Percentiles rank a stretch among this genome's conserved stretches.
These are phyloP conservation scores for Eremobia ochroleuca DNA, from an alignment of 2,888 invertebrate species.

Conservation along the genomic window DNA sequence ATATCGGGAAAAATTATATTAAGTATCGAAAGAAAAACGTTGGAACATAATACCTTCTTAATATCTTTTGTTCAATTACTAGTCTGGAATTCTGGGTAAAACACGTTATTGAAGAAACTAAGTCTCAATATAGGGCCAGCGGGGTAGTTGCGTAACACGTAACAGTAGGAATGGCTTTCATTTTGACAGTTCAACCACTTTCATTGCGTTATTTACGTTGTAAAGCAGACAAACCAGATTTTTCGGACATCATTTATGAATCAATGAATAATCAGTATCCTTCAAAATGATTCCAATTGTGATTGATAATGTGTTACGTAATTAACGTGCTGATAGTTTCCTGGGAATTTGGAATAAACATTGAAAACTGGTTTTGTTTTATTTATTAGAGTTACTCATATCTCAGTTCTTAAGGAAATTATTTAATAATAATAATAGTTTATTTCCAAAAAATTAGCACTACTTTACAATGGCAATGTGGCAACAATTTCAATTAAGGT, in stretches of 20 bases:
- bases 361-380: conserved; percentile 6
- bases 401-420: neutral
- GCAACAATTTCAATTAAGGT: too few species aligned
- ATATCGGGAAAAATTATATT: conserved; percentile 27
- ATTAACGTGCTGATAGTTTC: neutral
- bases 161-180: neutral
- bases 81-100: conserved; percentile 11
- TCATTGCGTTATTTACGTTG: neutral
- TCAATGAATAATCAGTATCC: too few species aligned
- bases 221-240: too few species aligned
- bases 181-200: neutral
- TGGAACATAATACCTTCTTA: conserved; percentile 33
- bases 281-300: too few species aligned
- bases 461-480: too few species aligned
- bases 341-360: neutral
- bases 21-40: conserved; percentile 26
- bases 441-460: too few species aligned
- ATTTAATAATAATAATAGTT: too few species aligned
- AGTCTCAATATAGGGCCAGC: neutral
- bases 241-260: too few species aligned
- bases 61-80: conserved; percentile 40
- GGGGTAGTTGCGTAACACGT: neutral
- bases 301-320: too few species aligned
- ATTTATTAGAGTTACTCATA: neutral
- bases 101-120: conserved; percentile 24